Percentiles rank a stretch among this genome's conserved stretches.
Evolutionary conservation across 2,113 vertebrate genomes (phyloP).

Genomic region (Cyanistes caeruleus): DNA sequence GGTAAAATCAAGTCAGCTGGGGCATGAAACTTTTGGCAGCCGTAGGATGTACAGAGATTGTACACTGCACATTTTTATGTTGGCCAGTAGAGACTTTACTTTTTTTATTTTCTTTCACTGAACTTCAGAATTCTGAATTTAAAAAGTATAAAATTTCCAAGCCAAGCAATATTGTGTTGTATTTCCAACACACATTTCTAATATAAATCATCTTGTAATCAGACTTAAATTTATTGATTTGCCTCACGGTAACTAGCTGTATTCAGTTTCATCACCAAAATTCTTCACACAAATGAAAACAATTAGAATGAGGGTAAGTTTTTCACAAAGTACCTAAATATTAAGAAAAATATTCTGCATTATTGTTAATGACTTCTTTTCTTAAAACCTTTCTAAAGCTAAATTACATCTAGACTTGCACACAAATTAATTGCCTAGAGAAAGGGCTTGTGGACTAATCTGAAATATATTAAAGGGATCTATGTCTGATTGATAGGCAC

Average conservation of each 20-base stretch:
- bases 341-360: neutral
- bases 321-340: neutral
- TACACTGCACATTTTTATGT: neutral
- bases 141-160: neutral
- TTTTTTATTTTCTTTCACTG: neutral
- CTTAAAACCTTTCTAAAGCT: neutral
- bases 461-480: neutral
- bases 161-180: neutral
- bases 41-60: neutral
- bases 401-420: neutral
- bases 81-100: neutral
- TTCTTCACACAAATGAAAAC: neutral
- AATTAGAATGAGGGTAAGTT: neutral
- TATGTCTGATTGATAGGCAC: neutral
- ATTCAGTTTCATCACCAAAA: neutral
- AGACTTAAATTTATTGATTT: neutral
- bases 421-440: neutral
- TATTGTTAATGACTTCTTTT: neutral
- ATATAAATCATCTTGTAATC: neutral
- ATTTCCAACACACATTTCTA: rapidly evolving
- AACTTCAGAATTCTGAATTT: neutral
- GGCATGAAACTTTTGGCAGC: neutral
- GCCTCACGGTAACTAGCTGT: neutral
- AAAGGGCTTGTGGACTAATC: neutral
- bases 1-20: neutral